Evolutionary conservation across 1,140 invertebrate genomes (phyloP).

Genomic region (Diachasmimorpha longicaudata): DNA sequence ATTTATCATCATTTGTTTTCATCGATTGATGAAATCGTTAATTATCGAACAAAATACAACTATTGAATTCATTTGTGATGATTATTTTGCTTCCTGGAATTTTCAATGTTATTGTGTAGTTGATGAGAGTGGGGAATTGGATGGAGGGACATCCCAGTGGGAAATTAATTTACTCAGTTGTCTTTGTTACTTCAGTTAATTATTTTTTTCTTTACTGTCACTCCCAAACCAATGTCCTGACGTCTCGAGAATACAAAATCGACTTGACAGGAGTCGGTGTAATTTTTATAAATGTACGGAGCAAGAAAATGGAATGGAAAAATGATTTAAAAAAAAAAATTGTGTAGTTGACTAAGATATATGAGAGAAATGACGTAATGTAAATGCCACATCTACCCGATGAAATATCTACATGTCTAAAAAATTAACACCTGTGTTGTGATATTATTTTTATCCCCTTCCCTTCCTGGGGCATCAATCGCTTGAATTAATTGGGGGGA

Average conservation of each 20-base stretch:
- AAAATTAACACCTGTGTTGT: not conserved
- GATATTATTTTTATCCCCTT: not conserved
- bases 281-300: constrained; percentile 26
- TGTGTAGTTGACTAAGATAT: not conserved
- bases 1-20: not conserved
- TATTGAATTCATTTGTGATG: not conserved
- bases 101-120: not conserved
- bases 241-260: not conserved
- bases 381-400: constrained; percentile 4
- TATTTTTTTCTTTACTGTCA: not conserved
- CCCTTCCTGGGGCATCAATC: not conserved
- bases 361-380: constrained; percentile 1
- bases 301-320: not conserved
- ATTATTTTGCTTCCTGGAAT: not conserved
- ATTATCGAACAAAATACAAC: not conserved
- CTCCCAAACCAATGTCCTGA: too few relatives aligned
- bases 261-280: not conserved
- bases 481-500: not conserved
- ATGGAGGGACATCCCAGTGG: not conserved
- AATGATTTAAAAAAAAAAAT: not conserved
- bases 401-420: constrained; percentile 13
- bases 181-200: not conserved
- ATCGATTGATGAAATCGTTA: not conserved
- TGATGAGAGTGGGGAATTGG: not conserved
- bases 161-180: constrained; percentile 2